Evolutionary conservation across 53 echinoderm and acorn worm genomes (phyloP).

Genomic region (Holothuria leucospilota): DNA sequence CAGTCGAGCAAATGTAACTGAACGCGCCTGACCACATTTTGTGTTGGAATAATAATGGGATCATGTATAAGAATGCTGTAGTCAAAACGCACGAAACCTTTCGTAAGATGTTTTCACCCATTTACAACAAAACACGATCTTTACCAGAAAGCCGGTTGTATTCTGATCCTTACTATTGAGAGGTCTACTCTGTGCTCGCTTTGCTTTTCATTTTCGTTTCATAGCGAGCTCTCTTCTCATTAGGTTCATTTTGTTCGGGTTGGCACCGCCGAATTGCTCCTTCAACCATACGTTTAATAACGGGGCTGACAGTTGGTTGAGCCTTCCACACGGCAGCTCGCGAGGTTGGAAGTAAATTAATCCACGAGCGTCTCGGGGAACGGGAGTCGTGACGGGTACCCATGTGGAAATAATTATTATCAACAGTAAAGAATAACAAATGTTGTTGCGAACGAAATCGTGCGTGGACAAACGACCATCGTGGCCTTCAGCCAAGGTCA

Average conservation of each 20-base stretch:
- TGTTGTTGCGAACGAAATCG: conserved; percentile 50
- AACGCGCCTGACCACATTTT: too few relatives aligned
- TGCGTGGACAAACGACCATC: conserved; percentile 40
- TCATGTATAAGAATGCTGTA: too few relatives aligned
- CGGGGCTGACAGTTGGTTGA: not conserved
- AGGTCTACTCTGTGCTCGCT: too few relatives aligned
- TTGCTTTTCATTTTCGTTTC: not conserved
- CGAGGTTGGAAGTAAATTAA: conserved; percentile 48
- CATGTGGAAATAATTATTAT: conserved; percentile 53
- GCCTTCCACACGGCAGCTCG: not conserved
- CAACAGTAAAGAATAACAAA: conserved; percentile 49
- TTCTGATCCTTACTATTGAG: too few relatives aligned
- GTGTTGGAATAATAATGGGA: too few relatives aligned
- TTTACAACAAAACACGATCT: too few relatives aligned
- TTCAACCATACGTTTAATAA: conserved; percentile 36
- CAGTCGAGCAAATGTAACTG: too few relatives aligned
- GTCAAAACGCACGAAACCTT: too few relatives aligned
- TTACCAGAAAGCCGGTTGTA: too few relatives aligned
- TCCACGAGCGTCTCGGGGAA: conserved; percentile 22
- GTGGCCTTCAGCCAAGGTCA: conserved; percentile 49
- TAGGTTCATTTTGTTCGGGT: conserved; percentile 10
- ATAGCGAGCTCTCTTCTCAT: not conserved
- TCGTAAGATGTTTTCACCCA: too few relatives aligned
- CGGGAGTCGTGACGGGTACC: conserved; percentile 34
- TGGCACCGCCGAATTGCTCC: conserved; percentile 36